A percentile compares a stretch with the other conserved stretches of the same genome.
Evolutionary conservation across 1,140 invertebrate genomes (phyloP).

Genomic region (Babylonia areolata): DNA sequence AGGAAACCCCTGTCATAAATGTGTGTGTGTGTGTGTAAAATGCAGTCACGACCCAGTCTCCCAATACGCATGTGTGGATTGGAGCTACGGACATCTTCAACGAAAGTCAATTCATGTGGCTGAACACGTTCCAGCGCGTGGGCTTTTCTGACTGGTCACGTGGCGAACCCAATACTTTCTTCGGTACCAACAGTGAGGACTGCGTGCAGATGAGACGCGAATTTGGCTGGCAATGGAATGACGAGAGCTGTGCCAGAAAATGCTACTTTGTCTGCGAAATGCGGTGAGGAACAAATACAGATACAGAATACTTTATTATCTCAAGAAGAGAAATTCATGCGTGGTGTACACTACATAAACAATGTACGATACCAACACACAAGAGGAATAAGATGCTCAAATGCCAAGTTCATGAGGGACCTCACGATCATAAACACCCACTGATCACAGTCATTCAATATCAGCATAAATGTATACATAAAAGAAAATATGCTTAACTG

Average conservation of each 20-base stretch:
- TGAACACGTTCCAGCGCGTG: background rate
- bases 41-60: background rate
- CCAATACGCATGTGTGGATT: constrained; percentile 1
- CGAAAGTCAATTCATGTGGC: constrained; percentile 20
- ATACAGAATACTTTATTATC: too few species aligned
- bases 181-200: constrained; percentile 6
- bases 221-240: constrained; percentile 23
- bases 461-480: too few species aligned
- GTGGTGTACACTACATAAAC: too few species aligned
- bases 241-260: background rate
- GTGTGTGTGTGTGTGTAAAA: background rate
- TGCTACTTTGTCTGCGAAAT: constrained; percentile 29
- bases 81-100: constrained; percentile 20
- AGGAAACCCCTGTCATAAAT: too few species aligned
- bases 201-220: background rate
- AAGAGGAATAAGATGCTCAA: too few species aligned
- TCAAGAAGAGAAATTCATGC: too few species aligned
- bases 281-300: too few species aligned
- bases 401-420: too few species aligned
- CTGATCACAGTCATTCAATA: too few species aligned
- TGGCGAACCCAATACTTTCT: constrained; percentile 15
- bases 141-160: constrained; percentile 8
- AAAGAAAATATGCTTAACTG: too few species aligned
- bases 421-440: too few species aligned
- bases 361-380: too few species aligned